Conservation (phyloP, 1,140 invertebrate genomes). For the Nasonia vitripennis region DNA sequence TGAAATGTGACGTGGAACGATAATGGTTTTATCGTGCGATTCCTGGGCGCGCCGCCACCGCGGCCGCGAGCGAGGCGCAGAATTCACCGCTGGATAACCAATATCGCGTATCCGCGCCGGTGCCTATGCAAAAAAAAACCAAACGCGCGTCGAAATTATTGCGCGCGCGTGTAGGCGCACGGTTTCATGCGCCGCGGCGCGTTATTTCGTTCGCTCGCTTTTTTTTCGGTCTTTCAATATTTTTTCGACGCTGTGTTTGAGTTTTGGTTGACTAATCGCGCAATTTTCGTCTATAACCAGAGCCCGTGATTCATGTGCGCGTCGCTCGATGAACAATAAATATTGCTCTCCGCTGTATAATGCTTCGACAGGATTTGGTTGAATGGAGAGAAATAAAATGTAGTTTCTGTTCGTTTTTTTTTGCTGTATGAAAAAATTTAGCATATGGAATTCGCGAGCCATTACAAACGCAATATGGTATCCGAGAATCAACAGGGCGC, state of each 20-base stretch:
- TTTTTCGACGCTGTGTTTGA: background rate
- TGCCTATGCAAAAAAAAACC: background rate
- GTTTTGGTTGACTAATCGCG: background rate
- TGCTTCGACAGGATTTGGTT: too few species aligned
- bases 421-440: too few species aligned
- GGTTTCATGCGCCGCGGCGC: background rate
- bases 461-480: too few species aligned
- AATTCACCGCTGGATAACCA: slow-evolving; percentile 55
- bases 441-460: too few species aligned
- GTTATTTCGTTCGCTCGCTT: background rate
- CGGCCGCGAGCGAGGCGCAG: slow-evolving; percentile 19
- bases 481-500: too few species aligned
- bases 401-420: too few species aligned
- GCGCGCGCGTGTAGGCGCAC: background rate
- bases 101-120: slow-evolving; percentile 45
- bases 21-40: slow-evolving; percentile 59
- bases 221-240: background rate
- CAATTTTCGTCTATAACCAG: background rate
- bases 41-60: slow-evolving; percentile 9
- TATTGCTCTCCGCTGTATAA: background rate
- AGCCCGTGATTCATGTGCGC: background rate
- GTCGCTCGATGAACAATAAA: background rate
- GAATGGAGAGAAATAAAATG: too few species aligned
- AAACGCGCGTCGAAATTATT: slow-evolving; percentile 14
- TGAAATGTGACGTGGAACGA: slow-evolving; percentile 55